These are phyloP conservation scores for Phengaris arion DNA, from an alignment of 2,888 invertebrate genomes.

Conservation along the genomic window DNA sequence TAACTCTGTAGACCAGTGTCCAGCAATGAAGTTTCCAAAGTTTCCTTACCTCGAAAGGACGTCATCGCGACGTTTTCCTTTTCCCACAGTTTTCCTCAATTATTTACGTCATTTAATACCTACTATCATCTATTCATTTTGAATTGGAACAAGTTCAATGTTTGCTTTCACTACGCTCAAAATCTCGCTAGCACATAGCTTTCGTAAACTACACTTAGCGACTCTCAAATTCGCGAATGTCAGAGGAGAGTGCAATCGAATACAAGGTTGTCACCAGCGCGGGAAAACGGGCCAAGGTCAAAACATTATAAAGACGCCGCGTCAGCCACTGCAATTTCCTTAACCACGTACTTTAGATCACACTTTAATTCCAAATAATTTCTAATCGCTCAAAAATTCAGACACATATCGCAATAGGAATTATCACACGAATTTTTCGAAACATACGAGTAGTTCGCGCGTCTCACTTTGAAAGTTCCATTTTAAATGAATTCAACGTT, in stretches of 20 bases:
- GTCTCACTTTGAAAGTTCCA: constrained; percentile 60
- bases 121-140: constrained; percentile 29
- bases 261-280: constrained; percentile 70
- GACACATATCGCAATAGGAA: not conserved
- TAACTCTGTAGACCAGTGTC: not conserved
- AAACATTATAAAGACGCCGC: constrained; percentile 57
- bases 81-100: not conserved
- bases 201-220: constrained; percentile 46
- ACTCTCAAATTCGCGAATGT: constrained; percentile 63
- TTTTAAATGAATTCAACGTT: constrained; percentile 64
- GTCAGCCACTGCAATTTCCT: constrained; percentile 59
- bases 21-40: not conserved
- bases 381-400: not conserved
- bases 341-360: constrained; percentile 47
- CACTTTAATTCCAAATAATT: constrained; percentile 20
- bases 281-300: constrained; percentile 78
- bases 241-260: constrained; percentile 71
- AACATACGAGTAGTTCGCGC: constrained; percentile 40
- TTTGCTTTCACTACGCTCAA: not conserved
- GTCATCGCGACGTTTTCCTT: constrained; percentile 27
- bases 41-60: constrained; percentile 34
- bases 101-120: not conserved
- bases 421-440: not conserved
- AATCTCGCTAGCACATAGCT: constrained; percentile 28
- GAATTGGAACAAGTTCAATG: not conserved